Percentiles rank a stretch among this genome's conserved stretches.
These are phyloP conservation scores for Physella acuta DNA, from an alignment of 1,140 invertebrate genomes.

Conservation along the genomic window DNA sequence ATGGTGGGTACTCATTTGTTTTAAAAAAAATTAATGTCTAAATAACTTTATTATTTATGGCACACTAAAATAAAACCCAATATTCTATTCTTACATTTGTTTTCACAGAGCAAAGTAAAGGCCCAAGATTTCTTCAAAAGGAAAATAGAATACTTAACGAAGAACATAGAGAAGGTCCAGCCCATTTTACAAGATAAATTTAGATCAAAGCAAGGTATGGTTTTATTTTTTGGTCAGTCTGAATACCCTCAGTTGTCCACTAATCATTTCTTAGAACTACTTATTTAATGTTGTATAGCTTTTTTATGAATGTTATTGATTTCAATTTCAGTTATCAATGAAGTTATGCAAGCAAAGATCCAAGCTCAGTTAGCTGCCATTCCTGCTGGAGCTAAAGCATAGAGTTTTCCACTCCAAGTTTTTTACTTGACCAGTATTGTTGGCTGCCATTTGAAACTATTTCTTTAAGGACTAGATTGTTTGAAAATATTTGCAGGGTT, in stretches of 20 bases:
- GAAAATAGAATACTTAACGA: slow-evolving; percentile 85
- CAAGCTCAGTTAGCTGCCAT: slow-evolving; percentile 4
- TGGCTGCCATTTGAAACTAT: too few species aligned
- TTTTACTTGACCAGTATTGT: too few species aligned
- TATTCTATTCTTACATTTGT: neutral
- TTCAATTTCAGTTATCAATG: slow-evolving; percentile 4
- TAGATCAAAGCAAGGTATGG: slow-evolving; percentile 75
- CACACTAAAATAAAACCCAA: neutral
- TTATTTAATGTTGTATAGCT: neutral
- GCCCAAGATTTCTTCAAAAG: slow-evolving; percentile 90
- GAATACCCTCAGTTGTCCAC: neutral
- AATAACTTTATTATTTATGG: neutral
- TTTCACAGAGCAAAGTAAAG: slow-evolving; percentile 71
- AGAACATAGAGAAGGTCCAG: slow-evolving; percentile 93
- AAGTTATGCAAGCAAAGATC: slow-evolving; percentile 10
- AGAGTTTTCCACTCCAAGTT: too few species aligned
- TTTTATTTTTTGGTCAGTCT: neutral
- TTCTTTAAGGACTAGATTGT: too few species aligned
- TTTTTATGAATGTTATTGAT: slow-evolving; percentile 1
- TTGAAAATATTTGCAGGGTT: too few species aligned
- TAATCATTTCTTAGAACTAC: neutral
- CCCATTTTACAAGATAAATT: slow-evolving; percentile 81
- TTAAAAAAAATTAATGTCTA: neutral
- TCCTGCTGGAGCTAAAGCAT: neutral
- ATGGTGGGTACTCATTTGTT: slow-evolving; percentile 65